Conservation (phyloP, 2,113 vertebrate species). For the Ceratotherium simum region DNA sequence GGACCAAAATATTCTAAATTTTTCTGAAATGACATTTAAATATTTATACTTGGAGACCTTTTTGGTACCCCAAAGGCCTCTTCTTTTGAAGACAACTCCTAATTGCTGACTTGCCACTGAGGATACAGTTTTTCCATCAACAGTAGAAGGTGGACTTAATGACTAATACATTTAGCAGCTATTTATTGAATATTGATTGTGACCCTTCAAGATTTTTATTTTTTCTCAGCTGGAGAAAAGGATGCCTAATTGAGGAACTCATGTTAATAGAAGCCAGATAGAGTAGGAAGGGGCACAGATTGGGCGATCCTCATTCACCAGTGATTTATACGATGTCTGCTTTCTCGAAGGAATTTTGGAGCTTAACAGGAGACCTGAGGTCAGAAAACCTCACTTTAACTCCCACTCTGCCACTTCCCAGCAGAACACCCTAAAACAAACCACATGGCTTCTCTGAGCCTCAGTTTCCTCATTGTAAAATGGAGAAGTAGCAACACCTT, state of each 20-base stretch:
- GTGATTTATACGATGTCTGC: background rate
- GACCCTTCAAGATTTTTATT: background rate
- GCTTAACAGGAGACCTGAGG: background rate
- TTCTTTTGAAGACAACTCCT: background rate
- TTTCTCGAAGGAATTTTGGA: background rate
- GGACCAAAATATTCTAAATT: background rate
- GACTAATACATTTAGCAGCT: background rate
- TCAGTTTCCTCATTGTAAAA: background rate
- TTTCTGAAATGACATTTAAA: slow-evolving; percentile 45
- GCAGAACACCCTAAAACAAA: background rate
- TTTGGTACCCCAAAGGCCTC: background rate
- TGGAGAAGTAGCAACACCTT: background rate
- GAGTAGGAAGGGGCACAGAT: background rate
- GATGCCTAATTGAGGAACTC: background rate
- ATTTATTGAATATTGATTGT: background rate
- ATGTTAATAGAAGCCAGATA: background rate
- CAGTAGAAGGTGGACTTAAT: background rate
- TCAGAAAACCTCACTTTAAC: background rate
- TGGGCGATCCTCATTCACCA: background rate
- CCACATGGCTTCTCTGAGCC: background rate
- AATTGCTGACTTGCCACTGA: background rate
- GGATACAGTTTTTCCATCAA: background rate
- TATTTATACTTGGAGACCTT: background rate
- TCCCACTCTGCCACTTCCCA: background rate
- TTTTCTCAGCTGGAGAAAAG: background rate